These are phyloP conservation scores for Thamnophis sirtalis DNA, from an alignment of 2,113 vertebrate species.

Conservation along the genomic window DNA sequence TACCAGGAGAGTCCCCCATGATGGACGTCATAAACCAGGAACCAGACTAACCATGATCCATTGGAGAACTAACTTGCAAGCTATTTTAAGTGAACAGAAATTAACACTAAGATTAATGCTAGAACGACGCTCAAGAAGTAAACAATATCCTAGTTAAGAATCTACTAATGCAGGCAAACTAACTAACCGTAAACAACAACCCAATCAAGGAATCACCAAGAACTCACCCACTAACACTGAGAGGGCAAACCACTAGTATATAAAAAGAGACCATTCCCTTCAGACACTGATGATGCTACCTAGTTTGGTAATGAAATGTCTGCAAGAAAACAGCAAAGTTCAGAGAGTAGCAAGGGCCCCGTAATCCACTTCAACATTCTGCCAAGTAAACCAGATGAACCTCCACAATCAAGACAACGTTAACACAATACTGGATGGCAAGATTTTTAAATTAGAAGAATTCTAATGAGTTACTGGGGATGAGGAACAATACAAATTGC, in stretches of 20 bases:
- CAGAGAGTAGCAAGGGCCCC: neutral
- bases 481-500: neutral
- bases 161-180: neutral
- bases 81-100: neutral
- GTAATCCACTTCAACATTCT: neutral
- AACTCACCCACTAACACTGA: neutral
- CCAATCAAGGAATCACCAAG: neutral
- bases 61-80: neutral
- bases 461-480: neutral
- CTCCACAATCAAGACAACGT: neutral
- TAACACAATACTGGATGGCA: neutral
- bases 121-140: neutral
- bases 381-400: neutral
- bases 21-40: neutral
- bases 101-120: neutral
- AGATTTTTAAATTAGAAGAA: neutral
- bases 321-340: neutral
- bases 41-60: neutral
- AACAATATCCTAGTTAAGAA: neutral
- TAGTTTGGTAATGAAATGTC: neutral
- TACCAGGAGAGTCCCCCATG: neutral
- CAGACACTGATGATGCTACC: neutral
- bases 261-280: neutral
- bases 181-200: neutral
- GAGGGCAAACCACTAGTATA: neutral